Conservation (phyloP, 2,797 vertebrate genomes). For the Propithecus deckenii region DNA sequence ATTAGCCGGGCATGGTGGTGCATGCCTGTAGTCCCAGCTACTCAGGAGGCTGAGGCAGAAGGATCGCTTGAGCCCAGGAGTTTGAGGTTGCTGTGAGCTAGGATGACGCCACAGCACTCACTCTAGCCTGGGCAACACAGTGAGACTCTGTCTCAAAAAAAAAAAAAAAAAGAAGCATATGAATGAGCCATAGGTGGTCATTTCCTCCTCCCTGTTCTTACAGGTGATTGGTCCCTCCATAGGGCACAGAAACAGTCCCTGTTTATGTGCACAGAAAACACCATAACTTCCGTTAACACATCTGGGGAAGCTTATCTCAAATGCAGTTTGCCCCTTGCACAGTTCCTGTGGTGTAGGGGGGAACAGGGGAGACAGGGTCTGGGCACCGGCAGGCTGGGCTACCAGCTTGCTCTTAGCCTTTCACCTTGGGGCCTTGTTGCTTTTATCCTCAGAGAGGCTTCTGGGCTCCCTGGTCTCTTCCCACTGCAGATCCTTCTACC, state of each 20-base stretch:
- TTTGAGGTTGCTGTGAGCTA: no score
- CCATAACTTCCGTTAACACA: not conserved
- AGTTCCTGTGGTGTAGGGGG: not conserved
- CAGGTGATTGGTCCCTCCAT: not conserved
- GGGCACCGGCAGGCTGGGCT: not conserved
- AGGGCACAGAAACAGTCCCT: not conserved
- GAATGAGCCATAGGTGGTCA: not conserved
- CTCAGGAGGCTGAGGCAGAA: no score
- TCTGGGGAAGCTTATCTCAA: not conserved
- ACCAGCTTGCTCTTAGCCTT: not conserved
- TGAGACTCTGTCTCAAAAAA: no score
- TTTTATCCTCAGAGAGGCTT: not conserved
- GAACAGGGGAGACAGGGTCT: no score
- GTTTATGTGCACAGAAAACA: not conserved
- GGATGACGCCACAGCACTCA: no score
- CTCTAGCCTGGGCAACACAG: no score
- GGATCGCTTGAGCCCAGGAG: no score
- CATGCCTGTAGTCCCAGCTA: no score
- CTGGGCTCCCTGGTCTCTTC: not conserved
- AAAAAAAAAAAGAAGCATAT: not conserved
- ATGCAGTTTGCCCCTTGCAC: not conserved
- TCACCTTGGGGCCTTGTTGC: not conserved
- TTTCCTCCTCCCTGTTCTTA: not conserved
- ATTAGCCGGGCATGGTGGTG: no score
- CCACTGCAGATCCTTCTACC: not conserved